Evolutionary conservation across 2,888 invertebrate species (phyloP).

Genomic region (Liposcelis brunnea): DNA sequence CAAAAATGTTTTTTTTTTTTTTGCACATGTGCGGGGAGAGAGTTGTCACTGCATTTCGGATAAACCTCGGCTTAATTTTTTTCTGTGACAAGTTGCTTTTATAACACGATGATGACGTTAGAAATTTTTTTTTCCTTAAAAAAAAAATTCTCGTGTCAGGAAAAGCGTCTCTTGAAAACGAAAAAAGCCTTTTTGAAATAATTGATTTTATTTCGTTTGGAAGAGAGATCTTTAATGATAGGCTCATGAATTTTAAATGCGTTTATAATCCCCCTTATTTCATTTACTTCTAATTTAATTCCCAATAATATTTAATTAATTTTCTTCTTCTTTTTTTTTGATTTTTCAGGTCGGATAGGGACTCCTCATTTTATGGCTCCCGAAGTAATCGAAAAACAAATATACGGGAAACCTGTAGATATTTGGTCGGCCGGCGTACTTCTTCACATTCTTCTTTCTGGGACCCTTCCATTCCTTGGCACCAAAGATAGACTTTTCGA

Average conservation of each 20-base stretch:
- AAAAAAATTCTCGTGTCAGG: no score
- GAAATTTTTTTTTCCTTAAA: no score
- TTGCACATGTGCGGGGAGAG: no score
- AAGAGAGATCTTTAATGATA: neutral
- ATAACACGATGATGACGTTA: no score
- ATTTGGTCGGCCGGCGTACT: slow-evolving; percentile 96
- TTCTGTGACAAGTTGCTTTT: no score
- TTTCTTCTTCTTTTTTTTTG: no score
- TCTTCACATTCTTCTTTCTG: slow-evolving; percentile 82
- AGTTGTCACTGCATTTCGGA: no score
- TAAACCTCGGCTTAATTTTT: no score
- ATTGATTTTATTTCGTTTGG: neutral
- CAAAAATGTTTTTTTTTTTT: no score
- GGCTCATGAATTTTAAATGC: neutral
- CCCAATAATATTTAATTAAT: slow-evolving; percentile 2
- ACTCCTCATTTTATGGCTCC: slow-evolving; percentile 98
- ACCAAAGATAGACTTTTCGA: slow-evolving; percentile 86
- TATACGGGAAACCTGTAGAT: slow-evolving; percentile 89
- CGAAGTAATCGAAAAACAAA: slow-evolving; percentile 80
- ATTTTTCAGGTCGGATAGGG: slow-evolving; percentile 68
- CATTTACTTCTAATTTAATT: neutral
- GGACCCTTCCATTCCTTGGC: slow-evolving; percentile 88
- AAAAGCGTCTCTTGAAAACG: neutral
- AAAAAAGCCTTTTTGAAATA: neutral
- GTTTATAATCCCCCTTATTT: neutral